These are phyloP conservation scores for Tetraneura akinire DNA, from an alignment of 1,140 invertebrate species.

Conservation along the genomic window DNA sequence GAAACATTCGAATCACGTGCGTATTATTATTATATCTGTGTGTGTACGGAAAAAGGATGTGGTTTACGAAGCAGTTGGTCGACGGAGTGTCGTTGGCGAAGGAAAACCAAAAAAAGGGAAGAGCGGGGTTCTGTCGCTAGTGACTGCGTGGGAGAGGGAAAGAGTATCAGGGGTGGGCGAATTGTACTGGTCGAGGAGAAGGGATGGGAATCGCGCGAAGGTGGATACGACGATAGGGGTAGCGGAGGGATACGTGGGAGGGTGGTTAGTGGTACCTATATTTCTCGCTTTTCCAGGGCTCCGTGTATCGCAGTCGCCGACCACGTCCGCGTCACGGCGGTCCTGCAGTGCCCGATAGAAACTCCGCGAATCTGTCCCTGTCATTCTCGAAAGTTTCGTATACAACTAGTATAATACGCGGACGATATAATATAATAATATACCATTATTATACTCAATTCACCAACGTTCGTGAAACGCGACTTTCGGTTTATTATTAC, in stretches of 20 bases:
- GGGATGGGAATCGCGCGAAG: neutral
- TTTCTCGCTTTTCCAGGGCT: conserved; percentile 45
- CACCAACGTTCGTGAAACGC: too few species aligned
- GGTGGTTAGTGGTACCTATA: neutral
- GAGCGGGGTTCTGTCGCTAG: neutral
- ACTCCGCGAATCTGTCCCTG: neutral
- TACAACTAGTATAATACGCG: neutral
- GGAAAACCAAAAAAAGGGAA: neutral
- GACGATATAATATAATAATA: too few species aligned
- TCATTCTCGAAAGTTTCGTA: neutral
- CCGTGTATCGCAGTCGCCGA: conserved; percentile 36
- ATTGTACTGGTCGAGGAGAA: neutral
- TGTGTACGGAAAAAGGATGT: conserved; percentile 20
- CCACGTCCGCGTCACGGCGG: conserved; percentile 45
- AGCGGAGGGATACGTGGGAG: neutral
- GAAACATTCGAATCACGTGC: conserved; percentile 39
- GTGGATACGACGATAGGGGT: neutral
- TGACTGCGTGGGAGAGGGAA: neutral
- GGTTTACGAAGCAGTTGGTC: neutral
- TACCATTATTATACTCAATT: neutral
- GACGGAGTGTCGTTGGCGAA: neutral
- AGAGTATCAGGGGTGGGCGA: neutral
- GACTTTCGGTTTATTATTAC: too few species aligned
- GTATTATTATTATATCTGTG: conserved; percentile 1
- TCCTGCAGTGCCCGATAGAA: conserved; percentile 15